Evolutionary conservation across 2,113 vertebrate species (phyloP), one percentile per base, ranked within the genome.

Genomic region (Trematomus loennbergii): DNA sequence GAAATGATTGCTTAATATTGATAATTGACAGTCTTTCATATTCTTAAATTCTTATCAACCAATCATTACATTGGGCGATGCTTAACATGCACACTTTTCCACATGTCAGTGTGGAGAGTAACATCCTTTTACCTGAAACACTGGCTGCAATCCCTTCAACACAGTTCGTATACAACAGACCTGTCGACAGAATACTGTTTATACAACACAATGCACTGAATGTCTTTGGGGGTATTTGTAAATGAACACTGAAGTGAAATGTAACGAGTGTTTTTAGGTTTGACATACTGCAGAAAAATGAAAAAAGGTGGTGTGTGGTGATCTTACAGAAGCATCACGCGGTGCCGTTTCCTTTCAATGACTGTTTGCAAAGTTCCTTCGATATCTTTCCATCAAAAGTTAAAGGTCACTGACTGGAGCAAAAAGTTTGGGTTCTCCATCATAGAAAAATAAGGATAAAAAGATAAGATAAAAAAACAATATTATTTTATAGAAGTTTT

Each of bases 401-500:
- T 59, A 78, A 87, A 78, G 82, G 79, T 88, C 87, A 79, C 80
- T 75, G 86, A 78, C 63, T 72, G 90, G 75, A 87, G 89, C 77
- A 83, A 77, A 84, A 78, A 72, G 82, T 78, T 82, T 67, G 77
- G 72, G 65, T 71, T 77, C 77, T 83, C 74, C 64, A 54, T 70
- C 53, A 86, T 92, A 90, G 81, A 92, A 92, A 92, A 91, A 87
- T 87, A 81, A 90, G 80, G 46, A 79, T 88, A 92, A 72, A 92
- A 91, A 91, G 78, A 83, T 63, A 83, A 72, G 33, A 73, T 78
- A 61, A 61, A 60, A 59, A 16, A 13, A 80, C 53, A 49, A 64
- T 68, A 75, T 83, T 65, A 68, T 87, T 64, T 89, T 36, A 82
- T 70, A 66, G 81, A 83, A 86, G 83, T 90, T 76, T 86, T 88